Percentiles rank a stretch among this genome's conserved stretches.
phyloP scores from a whole-genome alignment of 2,797 vertebrate genomes.

The Characodon lateralis region DNA sequence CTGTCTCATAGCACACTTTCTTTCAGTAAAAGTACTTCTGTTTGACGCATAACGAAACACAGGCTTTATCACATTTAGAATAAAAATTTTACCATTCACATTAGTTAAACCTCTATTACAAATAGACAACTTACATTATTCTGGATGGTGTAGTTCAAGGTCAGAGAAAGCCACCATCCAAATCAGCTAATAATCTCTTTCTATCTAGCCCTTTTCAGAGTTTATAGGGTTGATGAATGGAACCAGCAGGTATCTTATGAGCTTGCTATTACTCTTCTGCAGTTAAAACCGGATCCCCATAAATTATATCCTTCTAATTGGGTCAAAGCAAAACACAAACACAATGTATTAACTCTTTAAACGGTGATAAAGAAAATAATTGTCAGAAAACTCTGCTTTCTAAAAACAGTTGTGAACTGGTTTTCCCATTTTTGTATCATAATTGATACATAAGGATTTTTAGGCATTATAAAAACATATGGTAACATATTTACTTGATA shows the following conservation, averaged over 20 bases:
- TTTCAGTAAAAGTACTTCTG: neutral
- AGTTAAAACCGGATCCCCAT: neutral
- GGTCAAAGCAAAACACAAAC: slow-evolving; percentile 1
- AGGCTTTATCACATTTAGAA: neutral
- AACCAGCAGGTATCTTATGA: neutral
- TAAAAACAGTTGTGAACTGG: neutral
- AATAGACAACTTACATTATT: neutral
- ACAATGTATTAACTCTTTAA: neutral
- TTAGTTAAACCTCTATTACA: neutral
- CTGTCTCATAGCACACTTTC: neutral
- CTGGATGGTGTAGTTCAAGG: neutral
- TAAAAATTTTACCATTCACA: slow-evolving; percentile 1
- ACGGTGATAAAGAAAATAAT: neutral
- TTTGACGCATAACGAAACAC: neutral
- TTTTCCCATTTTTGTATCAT: neutral
- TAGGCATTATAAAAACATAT: neutral
- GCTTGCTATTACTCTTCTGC: neutral
- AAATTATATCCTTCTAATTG: neutral
- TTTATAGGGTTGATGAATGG: neutral
- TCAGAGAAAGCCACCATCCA: neutral
- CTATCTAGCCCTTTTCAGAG: neutral
- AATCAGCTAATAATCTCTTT: neutral
- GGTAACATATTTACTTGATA: neutral
- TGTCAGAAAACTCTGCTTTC: neutral
- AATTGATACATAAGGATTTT: neutral